These are phyloP conservation scores for Heterotis niloticus DNA, from an alignment of 2,113 vertebrate genomes.

Conservation along the genomic window DNA sequence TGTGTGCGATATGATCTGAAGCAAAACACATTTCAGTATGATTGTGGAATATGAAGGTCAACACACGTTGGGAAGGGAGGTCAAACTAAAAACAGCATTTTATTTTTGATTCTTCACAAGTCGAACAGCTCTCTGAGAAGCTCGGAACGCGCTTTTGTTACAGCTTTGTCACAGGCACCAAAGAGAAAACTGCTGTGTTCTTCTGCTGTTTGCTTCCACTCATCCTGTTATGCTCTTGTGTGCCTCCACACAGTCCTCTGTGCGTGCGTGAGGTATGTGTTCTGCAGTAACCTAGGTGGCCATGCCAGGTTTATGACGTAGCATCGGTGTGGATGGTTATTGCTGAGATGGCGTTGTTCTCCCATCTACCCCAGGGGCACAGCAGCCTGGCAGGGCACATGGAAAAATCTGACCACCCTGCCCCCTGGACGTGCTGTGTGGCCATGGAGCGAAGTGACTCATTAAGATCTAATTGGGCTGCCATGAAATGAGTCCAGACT, in stretches of 20 bases:
- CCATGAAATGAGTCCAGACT: not conserved
- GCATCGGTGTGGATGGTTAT: not conserved
- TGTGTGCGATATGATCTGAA: too few species aligned
- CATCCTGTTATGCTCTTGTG: not conserved
- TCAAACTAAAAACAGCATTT: too few species aligned
- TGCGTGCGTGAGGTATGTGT: not conserved
- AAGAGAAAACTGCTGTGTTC: too few species aligned
- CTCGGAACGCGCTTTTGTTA: too few species aligned
- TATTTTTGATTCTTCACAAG: too few species aligned
- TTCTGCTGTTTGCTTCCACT: too few species aligned
- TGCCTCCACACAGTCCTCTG: not conserved
- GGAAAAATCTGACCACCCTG: slow-evolving; percentile 16
- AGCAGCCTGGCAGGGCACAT: slow-evolving; percentile 18
- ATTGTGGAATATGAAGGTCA: too few species aligned
- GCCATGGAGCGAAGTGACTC: slow-evolving; percentile 34
- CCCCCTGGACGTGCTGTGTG: slow-evolving; percentile 32
- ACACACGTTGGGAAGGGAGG: too few species aligned
- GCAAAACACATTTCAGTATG: too few species aligned
- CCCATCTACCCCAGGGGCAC: not conserved
- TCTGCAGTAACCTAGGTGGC: not conserved
- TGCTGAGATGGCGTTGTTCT: slow-evolving; percentile 3
- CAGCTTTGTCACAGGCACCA: too few species aligned
- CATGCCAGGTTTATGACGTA: not conserved
- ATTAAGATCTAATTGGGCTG: slow-evolving; percentile 48
- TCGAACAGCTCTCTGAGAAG: too few species aligned